Evolutionary conservation across 1,140 invertebrate genomes (phyloP).

Genomic region (Mactra quadrangularis): DNA sequence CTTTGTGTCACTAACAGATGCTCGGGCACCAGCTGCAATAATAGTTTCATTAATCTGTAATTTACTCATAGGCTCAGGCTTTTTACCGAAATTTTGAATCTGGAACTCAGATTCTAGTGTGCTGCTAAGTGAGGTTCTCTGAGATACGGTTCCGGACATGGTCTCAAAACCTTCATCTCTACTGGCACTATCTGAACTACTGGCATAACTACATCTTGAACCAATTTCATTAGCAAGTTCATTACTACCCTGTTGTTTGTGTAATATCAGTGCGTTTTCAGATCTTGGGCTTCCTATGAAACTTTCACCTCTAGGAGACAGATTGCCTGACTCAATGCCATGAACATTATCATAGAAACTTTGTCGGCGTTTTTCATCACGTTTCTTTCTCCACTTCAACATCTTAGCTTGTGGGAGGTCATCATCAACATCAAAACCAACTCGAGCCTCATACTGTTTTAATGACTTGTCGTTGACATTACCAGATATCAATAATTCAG

Average conservation of each 20-base stretch:
- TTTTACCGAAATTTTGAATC: conserved; percentile 66
- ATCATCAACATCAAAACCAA: conserved; percentile 59
- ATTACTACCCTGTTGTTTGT: conserved; percentile 65
- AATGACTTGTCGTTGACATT: conserved; percentile 40
- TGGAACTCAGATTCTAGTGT: conserved; percentile 78
- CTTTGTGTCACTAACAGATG: conserved; percentile 71
- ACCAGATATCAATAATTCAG: background rate
- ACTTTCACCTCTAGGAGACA: conserved; percentile 25
- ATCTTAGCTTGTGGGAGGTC: conserved; percentile 70
- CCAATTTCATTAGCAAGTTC: conserved; percentile 77
- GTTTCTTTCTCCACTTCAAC: conserved; percentile 76
- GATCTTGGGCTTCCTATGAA: conserved; percentile 56
- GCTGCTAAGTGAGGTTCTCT: conserved; percentile 82
- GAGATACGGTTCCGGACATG: conserved; percentile 80
- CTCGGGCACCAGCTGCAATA: conserved; percentile 61
- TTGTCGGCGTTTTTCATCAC: conserved; percentile 62
- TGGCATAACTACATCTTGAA: conserved; percentile 78
- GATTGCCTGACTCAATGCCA: conserved; percentile 48
- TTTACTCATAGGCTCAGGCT: conserved; percentile 60
- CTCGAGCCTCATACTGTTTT: conserved; percentile 38
- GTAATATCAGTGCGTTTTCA: conserved; percentile 48
- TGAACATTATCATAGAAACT: conserved; percentile 74
- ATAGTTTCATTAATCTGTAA: conserved; percentile 60
- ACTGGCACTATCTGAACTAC: conserved; percentile 74
- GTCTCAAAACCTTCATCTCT: conserved; percentile 82